phyloP scores from a whole-genome alignment of 2,888 invertebrate genomes.

The Serripes groenlandicus region DNA sequence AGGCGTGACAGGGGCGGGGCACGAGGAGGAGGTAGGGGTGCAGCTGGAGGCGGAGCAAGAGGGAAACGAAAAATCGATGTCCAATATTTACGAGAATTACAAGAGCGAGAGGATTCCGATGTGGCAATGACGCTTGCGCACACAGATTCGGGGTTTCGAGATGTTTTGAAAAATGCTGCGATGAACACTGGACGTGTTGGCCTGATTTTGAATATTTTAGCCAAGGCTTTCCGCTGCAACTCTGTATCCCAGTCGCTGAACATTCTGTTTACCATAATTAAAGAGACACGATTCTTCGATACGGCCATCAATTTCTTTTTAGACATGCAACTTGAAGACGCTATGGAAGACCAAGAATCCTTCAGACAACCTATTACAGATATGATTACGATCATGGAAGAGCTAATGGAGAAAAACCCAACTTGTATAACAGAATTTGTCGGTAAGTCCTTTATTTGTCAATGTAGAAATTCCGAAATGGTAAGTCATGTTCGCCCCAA shows the following conservation, averaged over 20 bases:
- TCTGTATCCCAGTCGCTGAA: constrained; percentile 46
- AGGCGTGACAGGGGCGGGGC: not conserved
- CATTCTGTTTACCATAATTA: constrained; percentile 49
- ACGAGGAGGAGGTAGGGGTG: not conserved
- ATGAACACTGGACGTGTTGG: not conserved
- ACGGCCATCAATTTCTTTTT: constrained; percentile 43
- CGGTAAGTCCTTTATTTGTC: constrained; percentile 18
- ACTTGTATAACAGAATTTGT: constrained; percentile 51
- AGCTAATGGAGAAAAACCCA: constrained; percentile 48
- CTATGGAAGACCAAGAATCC: not conserved
- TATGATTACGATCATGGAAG: constrained; percentile 48
- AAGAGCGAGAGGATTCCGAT: constrained; percentile 6
- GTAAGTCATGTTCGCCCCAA: no score
- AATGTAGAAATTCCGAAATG: not conserved
- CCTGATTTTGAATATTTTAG: constrained; percentile 33
- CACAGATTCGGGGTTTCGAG: constrained; percentile 10
- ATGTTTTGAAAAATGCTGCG: not conserved
- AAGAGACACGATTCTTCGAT: constrained; percentile 50
- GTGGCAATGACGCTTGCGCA: constrained; percentile 11
- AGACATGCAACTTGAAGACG: constrained; percentile 34
- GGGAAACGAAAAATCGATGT: constrained; percentile 4
- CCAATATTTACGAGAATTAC: constrained; percentile 8
- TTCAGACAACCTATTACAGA: constrained; percentile 52
- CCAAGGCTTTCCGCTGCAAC: constrained; percentile 58
- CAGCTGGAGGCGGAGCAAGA: not conserved